Base-by-base conservation (phyloP, 2,888 invertebrate genomes). In the Anaspis maculata region DNA sequence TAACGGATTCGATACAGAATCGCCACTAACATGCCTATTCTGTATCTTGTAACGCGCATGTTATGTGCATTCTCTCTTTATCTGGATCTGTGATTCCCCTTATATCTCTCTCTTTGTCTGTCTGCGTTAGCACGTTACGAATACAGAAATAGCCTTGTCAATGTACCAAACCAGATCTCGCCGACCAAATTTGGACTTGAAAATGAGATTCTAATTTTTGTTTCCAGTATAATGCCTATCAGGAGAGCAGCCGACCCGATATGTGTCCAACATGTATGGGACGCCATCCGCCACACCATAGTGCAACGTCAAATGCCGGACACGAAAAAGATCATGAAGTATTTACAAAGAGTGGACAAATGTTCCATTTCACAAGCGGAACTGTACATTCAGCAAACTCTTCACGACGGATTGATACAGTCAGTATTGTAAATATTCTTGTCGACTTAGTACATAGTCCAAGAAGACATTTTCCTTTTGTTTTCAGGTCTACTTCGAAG, bases 201-300 rank as follows among this genome's bases (percentile, higher is more conserved):
- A n/a, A n/a, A n/a, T n/a, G n/a, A n/a, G n/a, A n/a, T n/a, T n/a
- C n/a, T n/a, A n/a, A n/a, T n/a, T n/a, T 19, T 19, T 19, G 9
- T 19, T 19, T 19, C 19, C 5, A 19, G 5, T 19, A 19, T 9
- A 6, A 65, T 65, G 66, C 57, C 62, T 33, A 57, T 62, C 14
- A 46, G 64, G 45, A 50, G 67, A 42, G 44, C 55, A 23, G 53
- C 62, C 14, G 62, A 66, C 48, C 65, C 67, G 1, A 45, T 52
- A 30, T 45, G 50, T 34, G 55, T 66, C 13, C 64, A 64, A 35
- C 50, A 52, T 42, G 56, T 66, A 34, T 67, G 67, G 67, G 61
- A 66, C 44, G 57, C 61, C 9, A 60, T 67, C 35, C 51, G 57
- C 32, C 47, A 46, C 9, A 46, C 54, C 9, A 48, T 49, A 36